Base-by-base conservation (phyloP, 2,113 vertebrate genomes). In the Cinclus cinclus region DNA sequence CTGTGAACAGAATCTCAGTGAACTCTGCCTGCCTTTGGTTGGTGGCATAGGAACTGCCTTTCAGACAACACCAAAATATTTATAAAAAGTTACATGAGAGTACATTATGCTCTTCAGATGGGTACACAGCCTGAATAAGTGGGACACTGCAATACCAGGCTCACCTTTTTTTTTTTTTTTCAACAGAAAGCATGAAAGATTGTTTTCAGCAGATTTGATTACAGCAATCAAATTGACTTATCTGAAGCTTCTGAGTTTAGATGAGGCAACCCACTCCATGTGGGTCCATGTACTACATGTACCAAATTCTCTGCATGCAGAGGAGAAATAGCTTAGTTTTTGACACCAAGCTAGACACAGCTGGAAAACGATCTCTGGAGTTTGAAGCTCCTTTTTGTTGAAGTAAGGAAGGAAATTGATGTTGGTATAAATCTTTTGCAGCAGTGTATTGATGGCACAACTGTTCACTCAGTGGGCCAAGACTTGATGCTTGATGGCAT, bases 391-490 rank as follows among this genome's bases (percentile, higher is more conserved):
- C 27, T 4, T 94, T 55, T 86, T 22, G 6, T 47, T 42, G 60
- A 65, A 95, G 58, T 13, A 87, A 77, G 77, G 55, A 44, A 79
- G 42, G 44, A 69, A 91, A 89, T 76, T 65, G 70, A 79, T 53
- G 50, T 83, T 80, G 5, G 13, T 74, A 60, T 92, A 84, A 86
- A 87, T 78, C 60, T 83, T 79, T 41, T 49, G 52, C 82, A 62
- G 65, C 49, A 63, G n/a, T 84, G 79, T 76, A 94, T 46, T 8
- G 18, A 42, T n/a, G 20, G 75, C 77, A 35, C 82, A 89, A 87
- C 64, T 50, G 44, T 64, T 94, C 47, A 11, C 60, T 83, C 74
- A 75, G 77, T 53, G 42, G 67, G 41, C 73, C 64, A 89, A 82
- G 75, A 15, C 35, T 50, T 71, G 52, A 58, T 87, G 73, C 69